Percentiles rank a stretch among this genome's conserved stretches.
Evolutionary conservation across 30 jellyfish, hydroid and myxozoan species (phyloP).

Genomic region (Chrysaora quinquecirrha): DNA sequence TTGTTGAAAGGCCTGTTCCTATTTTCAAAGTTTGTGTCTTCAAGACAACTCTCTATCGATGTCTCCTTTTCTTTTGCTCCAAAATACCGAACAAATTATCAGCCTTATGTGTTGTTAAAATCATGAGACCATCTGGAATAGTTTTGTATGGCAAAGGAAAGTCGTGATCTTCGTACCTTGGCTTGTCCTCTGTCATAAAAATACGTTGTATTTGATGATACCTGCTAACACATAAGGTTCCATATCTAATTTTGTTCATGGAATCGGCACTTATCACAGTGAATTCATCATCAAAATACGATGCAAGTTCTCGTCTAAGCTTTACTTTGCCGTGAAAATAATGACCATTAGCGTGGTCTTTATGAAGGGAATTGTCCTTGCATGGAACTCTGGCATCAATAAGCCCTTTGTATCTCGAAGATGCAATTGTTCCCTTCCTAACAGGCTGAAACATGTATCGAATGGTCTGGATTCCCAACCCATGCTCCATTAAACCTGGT

Average conservation of each 20-base stretch:
- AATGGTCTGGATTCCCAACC: not conserved
- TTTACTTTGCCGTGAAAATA: not conserved
- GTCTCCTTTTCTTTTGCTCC: too few species aligned
- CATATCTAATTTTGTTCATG: not conserved
- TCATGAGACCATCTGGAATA: too few species aligned
- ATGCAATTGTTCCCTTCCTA: not conserved
- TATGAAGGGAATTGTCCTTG: conserved; percentile 4
- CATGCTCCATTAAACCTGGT: too few species aligned
- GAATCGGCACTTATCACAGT: not conserved
- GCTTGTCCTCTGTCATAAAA: not conserved
- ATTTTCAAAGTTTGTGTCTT: too few species aligned
- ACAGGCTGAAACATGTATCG: conserved; percentile 10
- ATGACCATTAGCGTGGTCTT: not conserved
- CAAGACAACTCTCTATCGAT: too few species aligned
- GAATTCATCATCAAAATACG: not conserved
- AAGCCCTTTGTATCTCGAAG: not conserved
- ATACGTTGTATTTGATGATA: not conserved
- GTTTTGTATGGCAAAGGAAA: too few species aligned
- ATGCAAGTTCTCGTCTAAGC: not conserved
- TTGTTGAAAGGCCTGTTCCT: too few species aligned
- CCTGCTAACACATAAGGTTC: conserved; percentile 18
- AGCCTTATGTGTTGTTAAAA: too few species aligned
- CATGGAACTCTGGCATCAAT: conserved; percentile 3
- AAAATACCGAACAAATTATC: too few species aligned
- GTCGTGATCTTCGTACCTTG: too few species aligned